These are phyloP conservation scores for Athalia circularis DNA, from an alignment of 2,888 invertebrate genomes.

Conservation along the genomic window DNA sequence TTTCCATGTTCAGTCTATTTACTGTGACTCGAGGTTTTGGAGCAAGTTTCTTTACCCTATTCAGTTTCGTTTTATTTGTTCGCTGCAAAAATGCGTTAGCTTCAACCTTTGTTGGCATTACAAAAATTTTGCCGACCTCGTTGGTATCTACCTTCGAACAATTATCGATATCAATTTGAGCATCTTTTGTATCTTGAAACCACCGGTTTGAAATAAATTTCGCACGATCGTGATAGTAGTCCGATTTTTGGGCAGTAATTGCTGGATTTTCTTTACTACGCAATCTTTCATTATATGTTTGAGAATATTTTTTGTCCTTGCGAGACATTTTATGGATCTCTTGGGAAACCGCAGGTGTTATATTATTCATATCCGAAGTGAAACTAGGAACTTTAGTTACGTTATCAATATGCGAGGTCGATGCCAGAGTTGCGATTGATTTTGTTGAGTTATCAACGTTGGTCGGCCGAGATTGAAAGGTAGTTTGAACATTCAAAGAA, in stretches of 20 bases:
- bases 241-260: neutral
- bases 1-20: neutral
- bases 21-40: neutral
- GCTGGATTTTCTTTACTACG: conserved; percentile 52
- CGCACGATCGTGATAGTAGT: neutral
- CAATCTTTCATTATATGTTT: conserved; percentile 68
- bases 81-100: neutral
- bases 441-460: neutral
- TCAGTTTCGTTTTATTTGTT: neutral
- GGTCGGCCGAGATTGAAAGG: neutral
- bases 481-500: neutral
- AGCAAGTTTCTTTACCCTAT: conserved; percentile 10
- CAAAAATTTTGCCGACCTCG: neutral
- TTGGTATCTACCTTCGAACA: neutral
- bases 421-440: neutral
- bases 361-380: neutral
- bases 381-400: conserved; percentile 3
- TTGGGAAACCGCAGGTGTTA: neutral
- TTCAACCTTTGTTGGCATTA: neutral
- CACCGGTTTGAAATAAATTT: neutral
- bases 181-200: neutral
- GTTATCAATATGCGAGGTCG: neutral
- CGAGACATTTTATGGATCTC: conserved; percentile 66
- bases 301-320: conserved; percentile 71
- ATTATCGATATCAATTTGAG: neutral